Percentiles rank a stretch among this genome's conserved stretches.
Conservation (phyloP, 2,113 vertebrate genomes). For the Thamnophis sirtalis region DNA sequence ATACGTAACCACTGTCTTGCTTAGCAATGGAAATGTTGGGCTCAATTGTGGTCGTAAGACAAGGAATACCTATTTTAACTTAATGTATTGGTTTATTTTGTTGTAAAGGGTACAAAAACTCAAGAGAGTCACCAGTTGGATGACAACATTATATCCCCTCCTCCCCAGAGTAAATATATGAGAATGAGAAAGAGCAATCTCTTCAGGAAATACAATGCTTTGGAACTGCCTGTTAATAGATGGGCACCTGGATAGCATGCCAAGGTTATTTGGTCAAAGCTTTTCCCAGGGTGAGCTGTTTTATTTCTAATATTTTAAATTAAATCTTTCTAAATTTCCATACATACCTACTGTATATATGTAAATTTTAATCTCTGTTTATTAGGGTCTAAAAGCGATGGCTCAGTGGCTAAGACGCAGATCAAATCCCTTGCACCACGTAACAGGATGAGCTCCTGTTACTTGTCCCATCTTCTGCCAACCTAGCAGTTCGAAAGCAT, state of each 20-base stretch:
- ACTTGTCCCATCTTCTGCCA: no score
- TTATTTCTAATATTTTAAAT: neutral
- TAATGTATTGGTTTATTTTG: neutral
- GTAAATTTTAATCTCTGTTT: neutral
- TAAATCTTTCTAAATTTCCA: neutral
- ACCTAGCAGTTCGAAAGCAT: no score
- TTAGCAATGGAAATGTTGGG: neutral
- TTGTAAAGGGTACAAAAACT: neutral
- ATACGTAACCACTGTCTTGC: neutral
- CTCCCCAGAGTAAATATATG: neutral
- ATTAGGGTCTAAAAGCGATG: neutral
- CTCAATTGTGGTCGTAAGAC: neutral
- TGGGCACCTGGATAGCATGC: neutral
- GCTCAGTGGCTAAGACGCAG: no score
- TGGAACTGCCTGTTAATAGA: neutral
- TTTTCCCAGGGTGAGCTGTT: neutral
- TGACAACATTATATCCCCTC: neutral
- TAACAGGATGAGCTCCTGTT: no score
- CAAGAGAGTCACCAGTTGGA: neutral
- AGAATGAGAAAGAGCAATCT: neutral
- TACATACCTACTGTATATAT: neutral
- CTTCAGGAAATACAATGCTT: neutral
- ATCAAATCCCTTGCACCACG: no score
- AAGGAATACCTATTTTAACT: neutral
- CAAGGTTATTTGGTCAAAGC: neutral